phyloP scores from a whole-genome alignment of 92 coral and sea anemone genomes.

The Zoanthus sansibaricus region DNA sequence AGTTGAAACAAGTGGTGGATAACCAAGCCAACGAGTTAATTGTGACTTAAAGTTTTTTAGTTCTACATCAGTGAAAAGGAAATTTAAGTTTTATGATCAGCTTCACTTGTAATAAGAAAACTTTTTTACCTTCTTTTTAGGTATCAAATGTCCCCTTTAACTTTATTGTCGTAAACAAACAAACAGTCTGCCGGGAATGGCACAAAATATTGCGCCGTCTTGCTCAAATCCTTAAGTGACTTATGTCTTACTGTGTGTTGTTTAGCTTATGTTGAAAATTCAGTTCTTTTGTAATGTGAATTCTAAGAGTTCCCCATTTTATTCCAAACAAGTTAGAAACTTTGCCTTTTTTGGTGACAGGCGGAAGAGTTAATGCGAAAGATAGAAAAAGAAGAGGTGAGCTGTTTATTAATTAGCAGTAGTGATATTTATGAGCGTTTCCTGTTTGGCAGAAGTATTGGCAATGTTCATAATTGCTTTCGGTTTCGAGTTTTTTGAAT shows the following conservation, averaged over 20 bases:
- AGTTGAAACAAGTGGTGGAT: neutral
- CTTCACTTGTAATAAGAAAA: too few relatives aligned
- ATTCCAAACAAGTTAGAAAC: neutral
- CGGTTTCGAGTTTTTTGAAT: neutral
- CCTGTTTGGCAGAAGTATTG: neutral
- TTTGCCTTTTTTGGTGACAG: slow-evolving; percentile 47
- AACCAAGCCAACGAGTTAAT: neutral
- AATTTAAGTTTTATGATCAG: too few relatives aligned
- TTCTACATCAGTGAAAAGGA: too few relatives aligned
- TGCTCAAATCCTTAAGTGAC: too few relatives aligned
- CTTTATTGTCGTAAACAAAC: too few relatives aligned
- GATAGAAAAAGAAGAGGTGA: slow-evolving; percentile 98
- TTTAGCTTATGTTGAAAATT: neutral
- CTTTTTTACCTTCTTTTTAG: too few relatives aligned
- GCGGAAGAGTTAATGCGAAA: slow-evolving; percentile 99
- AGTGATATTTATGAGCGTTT: neutral
- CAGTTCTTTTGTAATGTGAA: too few relatives aligned
- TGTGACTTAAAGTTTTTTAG: too few relatives aligned
- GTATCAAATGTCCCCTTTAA: too few relatives aligned
- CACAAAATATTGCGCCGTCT: too few relatives aligned
- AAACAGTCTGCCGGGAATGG: too few relatives aligned
- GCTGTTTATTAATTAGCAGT: neutral
- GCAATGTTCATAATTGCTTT: too few relatives aligned
- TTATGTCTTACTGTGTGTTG: neutral
- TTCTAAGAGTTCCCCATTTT: neutral